These are phyloP conservation scores for Oikopleura dioica DNA, from an alignment of 23 tunicate genomes.

Conservation along the genomic window DNA sequence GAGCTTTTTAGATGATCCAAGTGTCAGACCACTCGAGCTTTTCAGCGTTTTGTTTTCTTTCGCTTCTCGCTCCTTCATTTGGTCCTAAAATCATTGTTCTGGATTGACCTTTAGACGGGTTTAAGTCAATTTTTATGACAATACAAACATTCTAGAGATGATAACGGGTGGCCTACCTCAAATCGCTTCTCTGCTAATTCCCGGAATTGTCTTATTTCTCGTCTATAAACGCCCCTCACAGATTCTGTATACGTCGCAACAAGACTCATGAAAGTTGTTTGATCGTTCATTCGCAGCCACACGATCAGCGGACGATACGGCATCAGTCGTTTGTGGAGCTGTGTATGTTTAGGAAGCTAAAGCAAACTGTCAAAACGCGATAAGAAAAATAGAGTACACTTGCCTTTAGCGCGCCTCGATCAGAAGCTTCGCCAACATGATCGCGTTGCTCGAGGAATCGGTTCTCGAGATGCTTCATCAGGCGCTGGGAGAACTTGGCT, in stretches of 20 bases:
- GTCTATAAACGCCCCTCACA: not conserved
- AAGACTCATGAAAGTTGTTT: constrained; percentile 35
- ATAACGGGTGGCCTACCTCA: too few relatives aligned
- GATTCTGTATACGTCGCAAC: not conserved
- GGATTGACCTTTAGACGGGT: too few relatives aligned
- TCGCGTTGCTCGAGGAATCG: not conserved
- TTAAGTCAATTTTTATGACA: too few relatives aligned
- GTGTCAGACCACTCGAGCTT: not conserved
- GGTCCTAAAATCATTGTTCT: too few relatives aligned
- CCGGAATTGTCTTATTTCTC: not conserved
- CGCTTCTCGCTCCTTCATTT: not conserved
- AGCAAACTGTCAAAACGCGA: too few relatives aligned
- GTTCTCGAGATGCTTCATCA: constrained; percentile 22
- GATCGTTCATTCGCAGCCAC: constrained; percentile 74
- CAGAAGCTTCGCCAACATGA: not conserved
- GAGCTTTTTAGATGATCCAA: not conserved
- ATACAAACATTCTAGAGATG: too few relatives aligned
- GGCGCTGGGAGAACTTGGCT: constrained; percentile 38
- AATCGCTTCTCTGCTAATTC: not conserved
- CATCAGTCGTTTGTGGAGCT: constrained; percentile 51
- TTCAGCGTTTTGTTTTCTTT: not conserved
- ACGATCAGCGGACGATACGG: constrained; percentile 49
- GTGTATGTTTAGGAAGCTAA: constrained; percentile 65
- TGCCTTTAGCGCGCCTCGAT: constrained; percentile 15
- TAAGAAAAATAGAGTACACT: too few relatives aligned